These are phyloP conservation scores for Tiliacea citrago DNA, from an alignment of 2,888 invertebrate species.

Conservation along the genomic window DNA sequence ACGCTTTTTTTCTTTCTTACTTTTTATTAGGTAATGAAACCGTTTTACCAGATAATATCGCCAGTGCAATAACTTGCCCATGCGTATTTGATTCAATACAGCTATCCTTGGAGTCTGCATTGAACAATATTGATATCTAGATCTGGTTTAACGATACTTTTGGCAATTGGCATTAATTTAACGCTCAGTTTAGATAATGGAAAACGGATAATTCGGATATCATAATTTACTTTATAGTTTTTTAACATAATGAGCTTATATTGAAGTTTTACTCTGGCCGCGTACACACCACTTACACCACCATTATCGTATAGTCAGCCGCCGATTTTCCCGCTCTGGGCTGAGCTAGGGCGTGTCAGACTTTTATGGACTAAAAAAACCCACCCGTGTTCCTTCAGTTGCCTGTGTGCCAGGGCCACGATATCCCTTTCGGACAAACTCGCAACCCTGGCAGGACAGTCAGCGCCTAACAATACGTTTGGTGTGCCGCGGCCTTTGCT, in stretches of 20 bases:
- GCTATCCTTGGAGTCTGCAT: slow-evolving; percentile 4
- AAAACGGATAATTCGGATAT: background rate
- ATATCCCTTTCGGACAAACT: too few relatives aligned
- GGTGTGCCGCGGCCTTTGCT: too few relatives aligned
- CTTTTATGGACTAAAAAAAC: too few relatives aligned
- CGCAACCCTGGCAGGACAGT: too few relatives aligned
- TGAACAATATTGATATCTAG: slow-evolving; percentile 19
- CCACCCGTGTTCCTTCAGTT: too few relatives aligned
- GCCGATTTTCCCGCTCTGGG: too few relatives aligned
- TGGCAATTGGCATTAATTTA: slow-evolving; percentile 14
- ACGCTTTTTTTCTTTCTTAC: background rate
- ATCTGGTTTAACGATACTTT: slow-evolving; percentile 13
- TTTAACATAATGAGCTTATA: too few relatives aligned
- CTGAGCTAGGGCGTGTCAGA: too few relatives aligned
- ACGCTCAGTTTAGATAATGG: slow-evolving; percentile 1
- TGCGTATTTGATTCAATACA: slow-evolving; percentile 2
- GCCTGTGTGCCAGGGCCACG: too few relatives aligned
- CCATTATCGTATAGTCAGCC: too few relatives aligned
- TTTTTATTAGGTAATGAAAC: slow-evolving; percentile 6
- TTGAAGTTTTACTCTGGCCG: too few relatives aligned
- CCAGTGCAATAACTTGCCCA: slow-evolving; percentile 20
- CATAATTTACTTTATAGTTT: background rate
- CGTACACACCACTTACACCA: too few relatives aligned
- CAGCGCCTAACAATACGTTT: background rate
- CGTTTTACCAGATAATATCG: background rate